Percentiles rank a stretch among this genome's conserved stretches.
Evolutionary conservation across 2,888 invertebrate genomes (phyloP).

Genomic region (Brachyptera risi): DNA sequence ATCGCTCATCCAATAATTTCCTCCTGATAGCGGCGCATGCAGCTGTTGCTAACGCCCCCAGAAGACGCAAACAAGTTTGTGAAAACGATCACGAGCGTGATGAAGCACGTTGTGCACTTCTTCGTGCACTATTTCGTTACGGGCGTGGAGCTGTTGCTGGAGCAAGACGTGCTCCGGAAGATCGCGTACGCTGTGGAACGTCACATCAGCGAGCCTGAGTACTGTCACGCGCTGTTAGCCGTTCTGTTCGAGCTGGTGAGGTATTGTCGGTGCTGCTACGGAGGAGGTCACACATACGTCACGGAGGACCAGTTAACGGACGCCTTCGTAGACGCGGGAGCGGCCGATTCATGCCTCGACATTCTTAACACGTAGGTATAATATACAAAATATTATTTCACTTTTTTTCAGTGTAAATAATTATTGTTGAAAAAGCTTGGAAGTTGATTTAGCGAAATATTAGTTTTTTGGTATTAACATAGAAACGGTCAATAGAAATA

Average conservation of each 20-base stretch:
- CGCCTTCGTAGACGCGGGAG: conserved; percentile 34
- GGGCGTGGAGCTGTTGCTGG: conserved; percentile 40
- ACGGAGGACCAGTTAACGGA: conserved; percentile 32
- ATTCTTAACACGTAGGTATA: conserved; percentile 35
- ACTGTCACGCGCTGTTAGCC: conserved; percentile 35
- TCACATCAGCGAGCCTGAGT: conserved; percentile 36
- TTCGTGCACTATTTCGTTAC: conserved; percentile 39
- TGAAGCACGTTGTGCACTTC: conserved; percentile 41
- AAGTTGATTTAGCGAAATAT: too few relatives aligned
- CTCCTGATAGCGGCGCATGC: conserved; percentile 38
- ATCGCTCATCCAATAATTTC: too few relatives aligned
- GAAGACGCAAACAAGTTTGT: conserved; percentile 32
- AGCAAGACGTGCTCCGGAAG: conserved; percentile 39
- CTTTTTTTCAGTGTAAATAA: too few relatives aligned
- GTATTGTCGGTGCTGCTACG: conserved; percentile 35
- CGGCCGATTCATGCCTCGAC: conserved; percentile 35
- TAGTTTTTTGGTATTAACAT: too few relatives aligned
- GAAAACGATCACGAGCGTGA: conserved; percentile 37
- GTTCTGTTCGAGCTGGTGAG: conserved; percentile 37
- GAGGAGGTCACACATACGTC: conserved; percentile 24
- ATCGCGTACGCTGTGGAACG: conserved; percentile 37
- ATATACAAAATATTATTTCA: too few relatives aligned
- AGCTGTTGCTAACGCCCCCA: conserved; percentile 38
- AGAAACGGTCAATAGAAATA: too few relatives aligned
- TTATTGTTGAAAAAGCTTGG: too few relatives aligned